Conservation (phyloP, 1,140 invertebrate genomes). For the Drosophila leontia region DNA sequence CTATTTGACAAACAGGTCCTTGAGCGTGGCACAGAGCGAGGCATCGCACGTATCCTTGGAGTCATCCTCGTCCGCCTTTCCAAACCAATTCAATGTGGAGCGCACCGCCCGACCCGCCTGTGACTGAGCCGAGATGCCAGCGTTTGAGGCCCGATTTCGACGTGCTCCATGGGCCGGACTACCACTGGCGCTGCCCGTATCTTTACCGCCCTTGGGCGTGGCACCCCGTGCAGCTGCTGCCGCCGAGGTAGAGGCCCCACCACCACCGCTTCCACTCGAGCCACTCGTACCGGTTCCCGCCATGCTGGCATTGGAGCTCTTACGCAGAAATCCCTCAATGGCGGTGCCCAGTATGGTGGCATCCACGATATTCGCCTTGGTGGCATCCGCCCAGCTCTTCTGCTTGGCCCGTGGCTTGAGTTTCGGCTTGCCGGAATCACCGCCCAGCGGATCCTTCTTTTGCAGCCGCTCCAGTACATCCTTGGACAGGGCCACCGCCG, state of each 20-base stretch:
- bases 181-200: constrained; percentile 37
- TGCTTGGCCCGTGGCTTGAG: constrained; percentile 77
- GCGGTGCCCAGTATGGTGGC: constrained; percentile 91
- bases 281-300: constrained; percentile 45
- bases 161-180: constrained; percentile 30
- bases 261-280: constrained; percentile 75
- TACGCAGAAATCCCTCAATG: constrained; percentile 91
- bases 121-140: constrained; percentile 68
- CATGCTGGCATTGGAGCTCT: constrained; percentile 85
- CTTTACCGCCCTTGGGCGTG: constrained; percentile 64
- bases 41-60: constrained; percentile 89
- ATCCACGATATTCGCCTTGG: constrained; percentile 87
- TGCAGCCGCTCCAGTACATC: constrained; percentile 86
- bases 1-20: constrained; percentile 93
- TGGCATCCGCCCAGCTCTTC: constrained; percentile 76
- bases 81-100: constrained; percentile 80
- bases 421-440: constrained; percentile 73
- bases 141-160: constrained; percentile 50
- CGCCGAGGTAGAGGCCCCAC: constrained; percentile 64
- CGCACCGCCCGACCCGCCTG: constrained; percentile 73
- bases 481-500: constrained; percentile 86
- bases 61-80: constrained; percentile 87
- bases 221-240: constrained; percentile 57
- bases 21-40: constrained; percentile 91
- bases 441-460: constrained; percentile 76